These are phyloP conservation scores for Crypturellus undulatus DNA, from an alignment of 2,113 vertebrate species.

Conservation along the genomic window DNA sequence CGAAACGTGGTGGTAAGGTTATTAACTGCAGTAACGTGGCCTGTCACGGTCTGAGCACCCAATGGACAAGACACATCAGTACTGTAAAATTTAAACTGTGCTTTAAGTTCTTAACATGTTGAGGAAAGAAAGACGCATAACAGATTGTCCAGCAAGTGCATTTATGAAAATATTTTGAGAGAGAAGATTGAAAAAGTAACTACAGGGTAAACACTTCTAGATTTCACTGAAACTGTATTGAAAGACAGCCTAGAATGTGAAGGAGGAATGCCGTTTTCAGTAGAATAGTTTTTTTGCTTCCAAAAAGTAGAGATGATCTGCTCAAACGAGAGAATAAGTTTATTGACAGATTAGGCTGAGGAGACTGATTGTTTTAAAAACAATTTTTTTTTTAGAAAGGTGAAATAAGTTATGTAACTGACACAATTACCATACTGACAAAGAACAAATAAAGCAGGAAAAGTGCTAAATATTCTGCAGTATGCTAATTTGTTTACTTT, in stretches of 20 bases:
- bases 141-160: neutral
- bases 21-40: neutral
- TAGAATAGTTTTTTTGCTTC: neutral
- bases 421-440: neutral
- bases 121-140: conserved; percentile 11
- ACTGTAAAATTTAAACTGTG: neutral
- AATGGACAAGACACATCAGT: neutral
- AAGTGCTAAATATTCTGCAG: neutral
- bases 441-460: neutral
- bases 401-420: neutral
- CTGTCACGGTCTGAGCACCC: neutral
- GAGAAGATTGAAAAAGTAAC: neutral
- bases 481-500: neutral
- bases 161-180: neutral
- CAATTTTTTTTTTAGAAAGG: neutral
- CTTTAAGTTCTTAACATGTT: neutral
- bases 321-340: neutral
- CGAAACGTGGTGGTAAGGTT: neutral
- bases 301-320: neutral
- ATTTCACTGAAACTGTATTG: neutral
- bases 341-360: neutral
- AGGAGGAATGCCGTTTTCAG: neutral
- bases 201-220: neutral
- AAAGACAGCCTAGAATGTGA: neutral
- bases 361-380: neutral